phyloP scores from a whole-genome alignment of 2,888 invertebrate species.

The Tanytarsus gracilentus region DNA sequence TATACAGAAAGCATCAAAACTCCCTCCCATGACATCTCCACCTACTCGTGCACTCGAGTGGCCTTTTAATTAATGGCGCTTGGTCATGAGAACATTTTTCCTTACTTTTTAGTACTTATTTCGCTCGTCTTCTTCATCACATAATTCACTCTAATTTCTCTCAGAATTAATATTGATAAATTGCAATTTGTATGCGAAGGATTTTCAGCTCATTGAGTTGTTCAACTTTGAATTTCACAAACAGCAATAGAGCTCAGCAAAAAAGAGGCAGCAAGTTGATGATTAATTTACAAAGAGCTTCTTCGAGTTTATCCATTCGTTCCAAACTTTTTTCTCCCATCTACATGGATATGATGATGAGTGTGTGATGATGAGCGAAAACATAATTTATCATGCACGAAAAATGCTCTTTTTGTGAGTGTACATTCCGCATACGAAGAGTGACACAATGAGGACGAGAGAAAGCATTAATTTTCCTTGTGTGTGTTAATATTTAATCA shows the following conservation, averaged over 20 bases:
- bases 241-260: no score
- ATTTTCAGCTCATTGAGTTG: no score
- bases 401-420: neutral
- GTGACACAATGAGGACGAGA: no score
- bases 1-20: neutral
- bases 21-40: neutral
- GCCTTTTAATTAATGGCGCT: constrained; percentile 4
- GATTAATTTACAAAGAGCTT: no score
- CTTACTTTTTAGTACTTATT: neutral
- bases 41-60: neutral
- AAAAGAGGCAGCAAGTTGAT: no score
- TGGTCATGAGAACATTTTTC: constrained; percentile 11
- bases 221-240: no score
- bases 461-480: constrained; percentile 1
- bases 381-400: neutral
- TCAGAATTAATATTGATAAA: constrained; percentile 1
- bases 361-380: neutral
- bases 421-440: no score
- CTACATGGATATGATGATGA: no score
- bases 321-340: no score
- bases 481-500: neutral
- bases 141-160: neutral
- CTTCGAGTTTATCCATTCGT: no score
- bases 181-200: no score
- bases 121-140: neutral